phyloP scores from a whole-genome alignment of 2,888 invertebrate species.

The Caenorhabditis afra region DNA sequence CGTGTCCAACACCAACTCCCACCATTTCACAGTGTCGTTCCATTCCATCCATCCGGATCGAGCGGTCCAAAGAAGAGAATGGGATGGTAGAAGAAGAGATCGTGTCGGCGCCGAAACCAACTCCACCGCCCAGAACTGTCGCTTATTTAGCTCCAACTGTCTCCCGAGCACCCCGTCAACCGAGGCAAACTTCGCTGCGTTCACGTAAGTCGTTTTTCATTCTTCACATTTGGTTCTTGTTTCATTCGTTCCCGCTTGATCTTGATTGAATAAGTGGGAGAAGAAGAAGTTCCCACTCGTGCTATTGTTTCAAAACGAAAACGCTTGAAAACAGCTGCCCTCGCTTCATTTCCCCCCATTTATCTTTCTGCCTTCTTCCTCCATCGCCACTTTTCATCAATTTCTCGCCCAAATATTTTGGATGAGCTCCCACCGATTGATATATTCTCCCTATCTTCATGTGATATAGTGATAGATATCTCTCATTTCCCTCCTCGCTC shows the following conservation, averaged over 20 bases:
- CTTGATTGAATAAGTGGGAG: no score
- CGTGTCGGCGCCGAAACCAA: constrained; percentile 33
- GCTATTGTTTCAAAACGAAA: constrained; percentile 20
- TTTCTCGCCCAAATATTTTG: constrained; percentile 34
- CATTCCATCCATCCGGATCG: constrained; percentile 54
- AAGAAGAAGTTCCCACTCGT: constrained; percentile 13
- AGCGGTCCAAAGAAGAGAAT: constrained; percentile 34
- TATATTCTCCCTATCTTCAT: constrained; percentile 21
- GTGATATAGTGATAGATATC: constrained; percentile 46
- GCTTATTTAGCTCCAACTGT: constrained; percentile 31
- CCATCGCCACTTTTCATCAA: constrained; percentile 24
- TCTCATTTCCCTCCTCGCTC: constrained; percentile 6
- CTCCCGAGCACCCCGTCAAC: constrained; percentile 33
- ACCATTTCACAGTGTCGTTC: constrained; percentile 37
- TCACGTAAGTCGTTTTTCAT: constrained; percentile 40
- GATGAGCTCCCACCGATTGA: constrained; percentile 16
- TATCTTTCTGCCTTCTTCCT: no score
- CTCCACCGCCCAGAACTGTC: constrained; percentile 44
- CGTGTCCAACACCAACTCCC: constrained; percentile 43
- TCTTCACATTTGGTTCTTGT: background rate
- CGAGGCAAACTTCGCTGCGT: constrained; percentile 51
- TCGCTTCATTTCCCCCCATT: no score
- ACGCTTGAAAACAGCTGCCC: constrained; percentile 42
- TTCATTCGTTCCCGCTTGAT: background rate
- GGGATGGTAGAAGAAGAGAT: constrained; percentile 33